Base-by-base conservation (phyloP, 1,140 invertebrate genomes). In the Hestina assimilis region DNA sequence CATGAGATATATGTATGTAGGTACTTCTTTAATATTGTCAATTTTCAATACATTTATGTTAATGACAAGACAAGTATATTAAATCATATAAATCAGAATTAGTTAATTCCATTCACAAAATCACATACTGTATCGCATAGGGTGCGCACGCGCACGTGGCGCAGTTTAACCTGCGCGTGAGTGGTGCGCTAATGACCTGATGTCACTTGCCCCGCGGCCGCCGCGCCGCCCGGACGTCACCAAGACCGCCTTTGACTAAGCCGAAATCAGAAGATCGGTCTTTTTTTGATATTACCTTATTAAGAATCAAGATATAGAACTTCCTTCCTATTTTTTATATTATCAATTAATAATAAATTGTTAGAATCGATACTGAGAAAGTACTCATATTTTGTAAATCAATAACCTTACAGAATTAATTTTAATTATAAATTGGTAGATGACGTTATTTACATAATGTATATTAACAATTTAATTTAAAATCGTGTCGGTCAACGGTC, bases 161-260 rank as follows among this genome's bases (percentile, higher is more conserved):
- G 63, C 66, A 75, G 76, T 83, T 83, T 83, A 81, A 60, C 17
- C 51, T 61, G 70, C 74, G 62, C 80, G 80, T 83, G 80, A 81
- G 71, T 63, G 47, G 80, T 70, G 63, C 76, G 72, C 69, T 81
- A 83, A 83, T 81, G 74, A 75, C 62, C 33, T 59, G 35, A 60
- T 70, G 73, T 73, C 68, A 76, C 68, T 58, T 40, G 62, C 24
- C 41, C 55, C 45, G 23, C 57, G 63, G 54, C 45, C 48, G 54
- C 60, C 60, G 56, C 51, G 46, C 29, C 55, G 59, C 53, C 55
- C 56, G 51, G 62, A 64, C 62, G 62, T 64, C 46, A 38, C 38
- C 51, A 33, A 53, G 51, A 53, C 59, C 9, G 9, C 11, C 63
- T 63, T 67, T 67, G 65, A 67, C 59, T 40, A n/a, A 24, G 42